Base-by-base conservation (phyloP, 1,140 invertebrate genomes). In the Lordiphosa clarofinis region DNA sequence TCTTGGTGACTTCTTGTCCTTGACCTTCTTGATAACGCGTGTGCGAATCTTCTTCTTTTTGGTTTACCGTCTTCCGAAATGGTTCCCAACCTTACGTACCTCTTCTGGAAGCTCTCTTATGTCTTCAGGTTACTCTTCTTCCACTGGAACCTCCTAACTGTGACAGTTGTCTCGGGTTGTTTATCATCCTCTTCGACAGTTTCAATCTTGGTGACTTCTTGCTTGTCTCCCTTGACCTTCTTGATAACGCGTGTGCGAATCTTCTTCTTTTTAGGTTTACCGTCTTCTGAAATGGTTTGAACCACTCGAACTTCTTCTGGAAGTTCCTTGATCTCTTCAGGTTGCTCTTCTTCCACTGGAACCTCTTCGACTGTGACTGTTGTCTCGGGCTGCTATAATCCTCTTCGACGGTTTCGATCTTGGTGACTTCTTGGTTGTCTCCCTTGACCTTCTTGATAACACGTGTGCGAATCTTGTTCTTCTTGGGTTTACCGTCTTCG, bases 161-260 rank as follows among this genome's bases (percentile, higher is more conserved):
- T 43, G 0, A 43, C 42, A 3, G 21, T 43, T 24, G 42, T 43
- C 5, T 43, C 42, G 1, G 42, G 42, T 8, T 11, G 42, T 1
- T 43, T 43, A 7, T 43, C 42, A 43, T 43, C 42, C 10, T 43
- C 42, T 24, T 43, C 42, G n/a, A 43, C 42, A 0, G 42, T 43
- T 7, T 43, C 42, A 5, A 43, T 43, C 42, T 28, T 43, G 10
- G 21, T 43, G 4, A 43, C 42, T 43, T 43, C 42, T 24, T 43
- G 42, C 11, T 43, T 43, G 5, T 28, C 42, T 0, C 42, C 42
- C 42, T 43, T 43, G 15, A 43, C 19, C 42, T 43, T 43, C 42
- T 43, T 43, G 5, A 43, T 43, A n/a, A 43, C 42, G 1, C 42
- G 42, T 28, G 42, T 43, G 19, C 42, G 42, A n/a, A 43, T 43